A percentile compares a stretch with the other conserved stretches of the same genome.
Conservation (phyloP, 2,888 invertebrate genomes). For the Platycnemis pennipes region DNA sequence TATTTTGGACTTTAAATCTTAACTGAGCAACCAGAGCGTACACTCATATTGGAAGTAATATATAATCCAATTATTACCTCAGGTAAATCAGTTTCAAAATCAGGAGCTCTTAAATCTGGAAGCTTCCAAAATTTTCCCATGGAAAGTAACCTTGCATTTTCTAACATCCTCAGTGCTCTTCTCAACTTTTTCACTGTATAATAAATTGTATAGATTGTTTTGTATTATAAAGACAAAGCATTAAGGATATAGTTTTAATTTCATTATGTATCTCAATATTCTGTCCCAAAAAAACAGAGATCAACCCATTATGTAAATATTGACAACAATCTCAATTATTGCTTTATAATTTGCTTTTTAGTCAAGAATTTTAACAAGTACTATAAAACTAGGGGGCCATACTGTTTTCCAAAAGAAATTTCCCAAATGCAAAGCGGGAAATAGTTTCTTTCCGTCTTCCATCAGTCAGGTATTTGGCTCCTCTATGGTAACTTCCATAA, state of each 20-base stretch:
- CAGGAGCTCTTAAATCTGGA: neutral
- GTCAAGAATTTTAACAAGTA: neutral
- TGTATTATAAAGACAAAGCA: neutral
- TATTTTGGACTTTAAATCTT: too few relatives aligned
- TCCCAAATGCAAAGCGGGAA: slow-evolving; percentile 23
- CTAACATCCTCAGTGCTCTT: neutral
- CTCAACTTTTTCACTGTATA: slow-evolving; percentile 5
- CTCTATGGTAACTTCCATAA: slow-evolving; percentile 11
- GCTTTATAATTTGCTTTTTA: too few relatives aligned
- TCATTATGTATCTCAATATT: too few relatives aligned
- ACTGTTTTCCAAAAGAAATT: slow-evolving; percentile 42
- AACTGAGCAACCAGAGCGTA: too few relatives aligned
- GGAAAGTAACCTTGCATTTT: neutral
- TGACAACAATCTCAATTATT: too few relatives aligned
- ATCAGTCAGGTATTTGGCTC: neutral
- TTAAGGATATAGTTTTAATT: neutral
- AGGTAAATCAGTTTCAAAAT: neutral
- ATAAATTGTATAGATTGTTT: neutral
- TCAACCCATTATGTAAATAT: too few relatives aligned
- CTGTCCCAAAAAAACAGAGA: too few relatives aligned
- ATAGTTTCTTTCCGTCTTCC: slow-evolving; percentile 15
- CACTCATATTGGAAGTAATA: too few relatives aligned
- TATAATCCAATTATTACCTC: neutral
- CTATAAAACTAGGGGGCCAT: neutral
- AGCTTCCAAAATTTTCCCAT: slow-evolving; percentile 35